Evolutionary conservation across 2,888 invertebrate species (phyloP).

Genomic region (Melolontha melolontha): DNA sequence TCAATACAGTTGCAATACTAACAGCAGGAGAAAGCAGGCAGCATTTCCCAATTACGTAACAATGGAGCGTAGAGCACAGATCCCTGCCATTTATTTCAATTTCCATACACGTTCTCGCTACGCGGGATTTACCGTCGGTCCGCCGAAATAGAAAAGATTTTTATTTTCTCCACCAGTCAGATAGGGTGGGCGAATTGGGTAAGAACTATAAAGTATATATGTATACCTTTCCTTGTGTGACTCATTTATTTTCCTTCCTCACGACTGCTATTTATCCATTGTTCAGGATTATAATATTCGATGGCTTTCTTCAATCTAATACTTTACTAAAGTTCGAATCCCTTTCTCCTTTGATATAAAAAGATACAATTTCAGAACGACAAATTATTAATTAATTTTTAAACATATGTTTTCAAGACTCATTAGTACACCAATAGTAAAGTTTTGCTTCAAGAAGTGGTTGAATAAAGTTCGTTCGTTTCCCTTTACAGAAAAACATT

Average conservation of each 20-base stretch:
- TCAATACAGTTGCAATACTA: conserved; percentile 41
- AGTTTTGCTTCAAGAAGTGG: no score
- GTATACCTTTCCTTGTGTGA: conserved; percentile 51
- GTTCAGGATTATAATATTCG: conserved; percentile 13
- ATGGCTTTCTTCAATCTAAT: background rate
- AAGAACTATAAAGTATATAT: conserved; percentile 59
- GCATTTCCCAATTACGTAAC: conserved; percentile 51
- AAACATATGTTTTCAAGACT: no score
- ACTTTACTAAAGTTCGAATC: no score
- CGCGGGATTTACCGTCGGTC: conserved; percentile 58
- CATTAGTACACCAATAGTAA: no score
- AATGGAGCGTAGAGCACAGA: conserved; percentile 50
- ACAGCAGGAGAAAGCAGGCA: conserved; percentile 35
- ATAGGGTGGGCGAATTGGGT: conserved; percentile 53
- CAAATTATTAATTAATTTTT: no score
- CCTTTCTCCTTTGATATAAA: no score
- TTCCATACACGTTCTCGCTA: conserved; percentile 57
- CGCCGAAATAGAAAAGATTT: conserved; percentile 60
- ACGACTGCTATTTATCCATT: conserved; percentile 32
- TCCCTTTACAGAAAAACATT: no score
- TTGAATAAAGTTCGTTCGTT: no score
- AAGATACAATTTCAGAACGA: no score
- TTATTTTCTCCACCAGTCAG: conserved; percentile 58
- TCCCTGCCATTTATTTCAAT: conserved; percentile 62
- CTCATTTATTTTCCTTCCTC: conserved; percentile 59